These are phyloP conservation scores for Buphagus erythrorhynchus DNA, from an alignment of 2,797 vertebrate species.

Conservation along the genomic window DNA sequence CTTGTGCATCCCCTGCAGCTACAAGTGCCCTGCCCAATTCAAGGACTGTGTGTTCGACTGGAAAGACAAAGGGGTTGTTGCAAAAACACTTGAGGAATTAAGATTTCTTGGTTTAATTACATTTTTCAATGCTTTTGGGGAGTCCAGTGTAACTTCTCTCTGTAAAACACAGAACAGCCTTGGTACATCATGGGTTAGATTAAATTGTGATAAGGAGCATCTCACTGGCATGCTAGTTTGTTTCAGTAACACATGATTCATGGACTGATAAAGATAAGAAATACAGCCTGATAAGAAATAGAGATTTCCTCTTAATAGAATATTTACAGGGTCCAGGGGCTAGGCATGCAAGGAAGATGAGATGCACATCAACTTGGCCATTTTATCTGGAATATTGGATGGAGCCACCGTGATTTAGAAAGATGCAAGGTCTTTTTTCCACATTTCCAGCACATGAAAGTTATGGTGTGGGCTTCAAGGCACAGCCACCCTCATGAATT, in stretches of 20 bases:
- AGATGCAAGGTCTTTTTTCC: background rate
- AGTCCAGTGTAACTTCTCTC: background rate
- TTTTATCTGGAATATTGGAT: background rate
- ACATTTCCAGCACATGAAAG: background rate
- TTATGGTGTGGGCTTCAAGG: background rate
- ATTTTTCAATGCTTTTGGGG: background rate
- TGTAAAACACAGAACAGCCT: background rate
- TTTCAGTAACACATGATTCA: background rate
- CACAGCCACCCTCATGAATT: background rate
- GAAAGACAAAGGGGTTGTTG: background rate
- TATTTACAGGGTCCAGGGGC: slow-evolving; percentile 1
- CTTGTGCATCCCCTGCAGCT: background rate
- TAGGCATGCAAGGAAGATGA: background rate
- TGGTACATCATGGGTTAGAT: background rate
- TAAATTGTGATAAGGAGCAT: background rate
- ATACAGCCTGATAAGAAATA: background rate
- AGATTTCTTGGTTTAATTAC: background rate
- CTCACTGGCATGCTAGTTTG: background rate
- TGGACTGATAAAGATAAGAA: background rate
- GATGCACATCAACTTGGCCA: background rate
- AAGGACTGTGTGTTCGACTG: accelerated
- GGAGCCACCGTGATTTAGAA: background rate
- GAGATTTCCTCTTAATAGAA: background rate
- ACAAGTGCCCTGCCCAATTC: background rate
- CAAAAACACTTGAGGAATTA: background rate